A percentile compares a stretch with the other conserved stretches of the same genome.
These are phyloP conservation scores for Cryptocephalus moraei DNA, from an alignment of 2,888 invertebrate species.

Conservation along the genomic window DNA sequence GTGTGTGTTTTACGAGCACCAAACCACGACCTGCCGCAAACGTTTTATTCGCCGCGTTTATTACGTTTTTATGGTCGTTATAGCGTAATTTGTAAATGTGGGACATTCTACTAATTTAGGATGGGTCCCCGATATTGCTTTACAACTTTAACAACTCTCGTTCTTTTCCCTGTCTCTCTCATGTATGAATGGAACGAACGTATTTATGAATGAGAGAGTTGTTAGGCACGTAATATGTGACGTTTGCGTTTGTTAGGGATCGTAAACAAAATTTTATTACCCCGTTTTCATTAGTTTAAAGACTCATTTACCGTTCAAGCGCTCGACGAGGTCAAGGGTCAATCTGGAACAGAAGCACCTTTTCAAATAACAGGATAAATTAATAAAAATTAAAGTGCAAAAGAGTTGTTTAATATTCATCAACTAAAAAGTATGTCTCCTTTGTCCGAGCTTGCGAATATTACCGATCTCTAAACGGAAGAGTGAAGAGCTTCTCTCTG, in stretches of 20 bases:
- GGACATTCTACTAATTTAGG: conserved; percentile 36
- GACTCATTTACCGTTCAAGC: conserved; percentile 11
- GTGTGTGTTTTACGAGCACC: conserved; percentile 32
- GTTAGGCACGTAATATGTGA: conserved; percentile 21
- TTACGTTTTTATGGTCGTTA: conserved; percentile 37
- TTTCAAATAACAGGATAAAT: too few species aligned
- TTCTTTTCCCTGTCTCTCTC: background rate
- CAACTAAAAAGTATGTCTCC: too few species aligned
- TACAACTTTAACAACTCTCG: conserved; percentile 29
- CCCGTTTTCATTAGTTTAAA: too few species aligned
- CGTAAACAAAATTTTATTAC: conserved; percentile 3
- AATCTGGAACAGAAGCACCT: too few species aligned
- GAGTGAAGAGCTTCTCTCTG: too few species aligned
- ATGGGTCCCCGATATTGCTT: conserved; percentile 31
- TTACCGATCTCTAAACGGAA: too few species aligned
- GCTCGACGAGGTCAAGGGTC: too few species aligned
- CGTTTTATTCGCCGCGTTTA: conserved; percentile 38
- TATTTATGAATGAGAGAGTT: conserved; percentile 27
- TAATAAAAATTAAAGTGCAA: too few species aligned
- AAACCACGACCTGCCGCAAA: conserved; percentile 35
- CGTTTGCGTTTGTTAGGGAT: conserved; percentile 10
- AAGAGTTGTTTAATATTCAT: too few species aligned
- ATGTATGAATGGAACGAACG: background rate
- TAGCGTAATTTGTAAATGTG: conserved; percentile 37
- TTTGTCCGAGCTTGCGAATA: too few species aligned